Evolutionary conservation across 2,797 vertebrate species (phyloP), one percentile per base, ranked within the genome.

Genomic region (Mormyrus proboscirostris): DNA sequence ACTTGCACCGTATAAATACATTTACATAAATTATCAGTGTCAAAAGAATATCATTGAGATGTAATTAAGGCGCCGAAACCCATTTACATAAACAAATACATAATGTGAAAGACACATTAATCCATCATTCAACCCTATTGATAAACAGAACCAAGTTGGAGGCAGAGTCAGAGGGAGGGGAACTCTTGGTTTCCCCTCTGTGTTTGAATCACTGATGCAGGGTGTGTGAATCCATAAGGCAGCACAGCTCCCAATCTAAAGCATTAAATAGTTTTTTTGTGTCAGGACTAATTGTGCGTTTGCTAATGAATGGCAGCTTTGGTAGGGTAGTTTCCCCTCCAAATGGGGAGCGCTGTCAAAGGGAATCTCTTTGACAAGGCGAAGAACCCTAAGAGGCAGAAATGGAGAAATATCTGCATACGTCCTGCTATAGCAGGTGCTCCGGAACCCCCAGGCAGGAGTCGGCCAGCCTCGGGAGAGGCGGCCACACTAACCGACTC

Each of bases 241-340:
- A 89, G 89, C 89, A 85, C 38, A 90, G 87, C 86, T 86, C 82
- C 62, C 87, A 83, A 90, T 92, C 89, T 85, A 90, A 88, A 90
- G 88, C 88, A 86, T 88, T 91, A 90, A 91, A 85, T 86, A 84
- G 84, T 47, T 62, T 88, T 88, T 90, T 84, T 76, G 25, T 87
- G 87, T 59, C 90, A 86, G 85, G 57, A 88, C 90, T 92, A 93
- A 91, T 92, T 89, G 92, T 90, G 90, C 91, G 91, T 92, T 93
- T 91, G 88, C 89, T 89, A 93, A 92, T 91, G 91, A 92, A 90
- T 73, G 85, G 85, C 91, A 85, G 90, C 89, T 90, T 90, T 79
- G 89, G 88, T 53, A 59, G 82, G 90, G 89, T 86, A 88, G 88
- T 88, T 87, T 88, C 90, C 91, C 83, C 55, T 62, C 89, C 90